These are phyloP conservation scores for Tragelaphus imberbis DNA, from an alignment of 2,113 vertebrate species.

Conservation along the genomic window DNA sequence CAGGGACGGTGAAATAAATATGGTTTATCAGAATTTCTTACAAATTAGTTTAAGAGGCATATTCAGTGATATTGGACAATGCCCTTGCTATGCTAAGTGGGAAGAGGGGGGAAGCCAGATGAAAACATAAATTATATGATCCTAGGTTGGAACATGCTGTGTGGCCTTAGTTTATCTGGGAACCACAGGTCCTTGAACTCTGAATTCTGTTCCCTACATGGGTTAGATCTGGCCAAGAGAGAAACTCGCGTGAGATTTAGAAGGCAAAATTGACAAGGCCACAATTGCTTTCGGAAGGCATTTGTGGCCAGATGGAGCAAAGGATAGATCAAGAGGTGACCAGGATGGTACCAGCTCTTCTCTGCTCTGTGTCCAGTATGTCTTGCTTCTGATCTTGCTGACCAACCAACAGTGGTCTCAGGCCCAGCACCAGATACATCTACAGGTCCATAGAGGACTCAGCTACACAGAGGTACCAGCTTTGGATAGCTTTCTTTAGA, in stretches of 20 bases:
- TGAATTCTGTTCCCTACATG: background rate
- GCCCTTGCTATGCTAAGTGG: background rate
- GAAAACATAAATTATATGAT: background rate
- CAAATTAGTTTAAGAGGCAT: background rate
- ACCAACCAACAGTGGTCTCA: background rate
- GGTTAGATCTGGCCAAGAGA: background rate
- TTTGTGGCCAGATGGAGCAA: background rate
- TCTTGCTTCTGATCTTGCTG: background rate
- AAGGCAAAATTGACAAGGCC: background rate
- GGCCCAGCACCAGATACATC: no score
- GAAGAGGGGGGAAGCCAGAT: background rate
- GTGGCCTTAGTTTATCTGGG: background rate
- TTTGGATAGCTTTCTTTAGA: background rate
- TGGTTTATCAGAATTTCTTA: background rate
- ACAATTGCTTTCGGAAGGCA: background rate
- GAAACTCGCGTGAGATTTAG: background rate
- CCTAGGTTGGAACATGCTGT: background rate
- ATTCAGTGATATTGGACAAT: background rate
- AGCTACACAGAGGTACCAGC: background rate
- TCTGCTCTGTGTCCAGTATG: background rate
- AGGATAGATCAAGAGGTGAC: background rate
- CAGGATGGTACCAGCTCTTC: background rate
- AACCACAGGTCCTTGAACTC: background rate
- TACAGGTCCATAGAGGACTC: background rate
- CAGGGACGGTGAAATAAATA: background rate